Evolutionary conservation across 2,113 vertebrate species (phyloP).

Genomic region (Protomyctophum bolini): DNA sequence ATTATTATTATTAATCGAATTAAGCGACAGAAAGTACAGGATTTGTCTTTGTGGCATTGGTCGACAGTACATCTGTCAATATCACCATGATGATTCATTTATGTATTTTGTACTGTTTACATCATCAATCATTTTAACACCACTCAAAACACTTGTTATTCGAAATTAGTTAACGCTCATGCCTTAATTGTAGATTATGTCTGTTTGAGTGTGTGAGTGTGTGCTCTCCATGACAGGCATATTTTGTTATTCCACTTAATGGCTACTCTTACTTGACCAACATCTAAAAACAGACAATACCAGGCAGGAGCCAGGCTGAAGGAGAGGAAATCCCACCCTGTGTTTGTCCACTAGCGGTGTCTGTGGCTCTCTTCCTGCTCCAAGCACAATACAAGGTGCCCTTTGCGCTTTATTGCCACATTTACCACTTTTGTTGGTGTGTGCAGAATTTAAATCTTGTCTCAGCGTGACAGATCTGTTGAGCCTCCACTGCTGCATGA

Average conservation of each 20-base stretch:
- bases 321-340: slow-evolving; percentile 66
- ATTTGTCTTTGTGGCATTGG: too few relatives aligned
- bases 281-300: slow-evolving; percentile 56
- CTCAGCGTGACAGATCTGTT: slow-evolving; percentile 18
- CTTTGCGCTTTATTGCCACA: slow-evolving; percentile 50
- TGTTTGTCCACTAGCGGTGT: slow-evolving; percentile 57
- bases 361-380: slow-evolving; percentile 62
- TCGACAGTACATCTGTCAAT: too few relatives aligned
- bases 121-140: too few relatives aligned
- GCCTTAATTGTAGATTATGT: background rate
- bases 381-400: slow-evolving; percentile 58
- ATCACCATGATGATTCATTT: too few relatives aligned
- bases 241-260: slow-evolving; percentile 44
- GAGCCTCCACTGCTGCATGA: background rate
- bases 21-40: too few relatives aligned
- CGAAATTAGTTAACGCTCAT: too few relatives aligned
- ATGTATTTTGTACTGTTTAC: too few relatives aligned
- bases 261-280: slow-evolving; percentile 30
- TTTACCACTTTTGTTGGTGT: slow-evolving; percentile 37
- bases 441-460: slow-evolving; percentile 46
- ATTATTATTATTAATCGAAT: too few relatives aligned
- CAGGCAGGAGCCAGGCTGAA: slow-evolving; percentile 48
- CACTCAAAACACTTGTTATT: too few relatives aligned
- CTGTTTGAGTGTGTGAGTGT: slow-evolving; percentile 12
- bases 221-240: slow-evolving; percentile 25